Conservation (phyloP, 2,797 vertebrate genomes). For the Onychomys arenicola region DNA sequence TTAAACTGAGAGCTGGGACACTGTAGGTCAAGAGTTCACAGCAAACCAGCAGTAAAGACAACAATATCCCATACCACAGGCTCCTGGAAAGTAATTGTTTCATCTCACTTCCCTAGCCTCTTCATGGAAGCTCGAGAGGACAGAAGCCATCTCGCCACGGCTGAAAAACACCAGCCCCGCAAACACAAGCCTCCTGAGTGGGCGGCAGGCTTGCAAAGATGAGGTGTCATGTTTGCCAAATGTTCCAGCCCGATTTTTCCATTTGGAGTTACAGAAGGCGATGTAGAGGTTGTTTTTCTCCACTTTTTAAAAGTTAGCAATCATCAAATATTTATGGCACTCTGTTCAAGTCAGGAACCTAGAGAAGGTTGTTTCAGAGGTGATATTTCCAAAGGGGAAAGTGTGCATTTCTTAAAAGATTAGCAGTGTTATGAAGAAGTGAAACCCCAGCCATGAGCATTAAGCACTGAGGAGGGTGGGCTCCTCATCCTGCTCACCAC, state of each 20-base stretch:
- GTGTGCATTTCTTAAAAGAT: neutral
- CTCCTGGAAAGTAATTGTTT: neutral
- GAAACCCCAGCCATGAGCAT: neutral
- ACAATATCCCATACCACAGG: neutral
- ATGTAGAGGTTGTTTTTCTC: slow-evolving; percentile 60
- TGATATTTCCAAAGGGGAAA: slow-evolving; percentile 24
- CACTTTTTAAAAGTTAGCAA: slow-evolving; percentile 60
- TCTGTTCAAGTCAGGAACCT: neutral
- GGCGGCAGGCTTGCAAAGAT: neutral
- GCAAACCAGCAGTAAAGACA: neutral
- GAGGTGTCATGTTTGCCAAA: slow-evolving; percentile 21
- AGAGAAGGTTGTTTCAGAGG: neutral
- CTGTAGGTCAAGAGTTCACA: neutral
- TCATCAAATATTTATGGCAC: slow-evolving; percentile 71
- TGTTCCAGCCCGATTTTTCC: slow-evolving; percentile 45
- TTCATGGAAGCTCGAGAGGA: neutral
- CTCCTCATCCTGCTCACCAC: neutral
- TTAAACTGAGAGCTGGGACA: neutral
- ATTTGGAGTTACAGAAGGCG: slow-evolving; percentile 71
- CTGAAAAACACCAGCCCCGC: slow-evolving; percentile 54
- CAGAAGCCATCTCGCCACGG: neutral
- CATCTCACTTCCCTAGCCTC: neutral
- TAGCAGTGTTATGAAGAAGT: neutral
- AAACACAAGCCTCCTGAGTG: neutral
- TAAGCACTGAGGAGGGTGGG: neutral